phyloP scores from a whole-genome alignment of 2,797 vertebrate genomes.

The Argyrosomus regius region DNA sequence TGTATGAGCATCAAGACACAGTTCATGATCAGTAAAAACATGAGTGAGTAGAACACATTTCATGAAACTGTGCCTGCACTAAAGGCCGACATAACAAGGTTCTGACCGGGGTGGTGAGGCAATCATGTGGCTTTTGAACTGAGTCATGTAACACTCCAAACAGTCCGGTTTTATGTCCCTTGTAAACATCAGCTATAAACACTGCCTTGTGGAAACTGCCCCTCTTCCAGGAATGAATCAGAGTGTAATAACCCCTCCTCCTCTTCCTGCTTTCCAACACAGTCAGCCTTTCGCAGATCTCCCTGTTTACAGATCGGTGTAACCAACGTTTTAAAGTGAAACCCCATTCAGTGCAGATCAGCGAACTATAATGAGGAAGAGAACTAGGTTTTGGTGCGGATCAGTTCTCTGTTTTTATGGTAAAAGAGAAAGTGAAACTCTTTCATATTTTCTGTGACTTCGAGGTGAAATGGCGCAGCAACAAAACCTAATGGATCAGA shows the following conservation, averaged over 20 bases:
- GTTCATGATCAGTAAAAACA: not conserved
- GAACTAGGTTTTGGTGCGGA: not conserved
- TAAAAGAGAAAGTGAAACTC: constrained; percentile 30
- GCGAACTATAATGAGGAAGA: not conserved
- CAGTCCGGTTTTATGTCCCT: not conserved
- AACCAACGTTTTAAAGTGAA: not conserved
- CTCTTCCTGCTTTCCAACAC: not conserved
- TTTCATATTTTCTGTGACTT: not conserved
- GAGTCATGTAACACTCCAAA: not conserved
- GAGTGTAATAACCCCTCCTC: constrained; percentile 11
- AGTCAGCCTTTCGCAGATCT: constrained; percentile 17
- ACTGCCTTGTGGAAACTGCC: not conserved
- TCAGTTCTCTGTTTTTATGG: not conserved
- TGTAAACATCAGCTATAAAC: not conserved
- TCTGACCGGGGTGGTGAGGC: not conserved
- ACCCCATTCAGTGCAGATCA: constrained; percentile 6
- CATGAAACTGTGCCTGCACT: not conserved
- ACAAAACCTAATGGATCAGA: constrained; percentile 16
- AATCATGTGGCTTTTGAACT: not conserved
- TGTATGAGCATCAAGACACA: not conserved
- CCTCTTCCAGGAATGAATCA: not conserved
- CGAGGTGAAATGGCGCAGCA: constrained; percentile 32
- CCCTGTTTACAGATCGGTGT: not conserved
- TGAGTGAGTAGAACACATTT: not conserved
- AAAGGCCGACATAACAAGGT: not conserved